Evolutionary conservation across 2,797 vertebrate species (phyloP), one percentile per base, ranked within the genome.

Genomic region (Coregonus ussuriensis): DNA sequence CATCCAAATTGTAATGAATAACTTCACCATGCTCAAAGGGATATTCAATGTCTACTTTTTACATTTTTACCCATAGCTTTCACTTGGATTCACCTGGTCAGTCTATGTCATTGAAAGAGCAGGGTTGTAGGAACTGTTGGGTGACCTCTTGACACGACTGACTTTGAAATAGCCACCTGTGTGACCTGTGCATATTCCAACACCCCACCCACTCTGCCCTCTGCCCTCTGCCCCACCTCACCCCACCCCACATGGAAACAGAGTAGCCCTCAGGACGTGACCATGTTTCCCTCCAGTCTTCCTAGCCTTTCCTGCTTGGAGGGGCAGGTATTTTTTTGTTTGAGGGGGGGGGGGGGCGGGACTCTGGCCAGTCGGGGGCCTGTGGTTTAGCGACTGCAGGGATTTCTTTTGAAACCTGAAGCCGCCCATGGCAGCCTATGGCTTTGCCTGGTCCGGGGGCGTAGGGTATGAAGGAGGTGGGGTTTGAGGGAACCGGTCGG

Each of bases 341-440:
- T 59, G 56, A 4, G 33, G 47, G 13, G 73, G 54, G 73, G 54
- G 25, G 21, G 70, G 25, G 25, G 1, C 25, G 25, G 25, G 25
- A 25, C 25, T 25, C 25, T 25, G 25, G 25, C 25, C 25, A 15
- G 41, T 47, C 41, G 41, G 41, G 41, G 41, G 6, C 81, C 76
- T 74, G 72, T 73, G 76, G 82, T 84, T 81, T 86, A 62, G 78
- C 85, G 83, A 87, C 86, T 47, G 87, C 74, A 77, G 69, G 59
- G 84, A 89, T 75, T 86, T 63, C 74, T 13, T 92, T 88, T 91
- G 89, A 92, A 93, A 92, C 87, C 79, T 70, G 90, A 91, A 1
- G 84, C 91, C 88, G 7, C 67, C 62, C 41, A 47, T 47, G 62
- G n/a, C n/a, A 21, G 21, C 6, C 25, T 25, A 25, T 29, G 11